Conservation (phyloP, 2,113 vertebrate species). For the Caranx ignobilis region DNA sequence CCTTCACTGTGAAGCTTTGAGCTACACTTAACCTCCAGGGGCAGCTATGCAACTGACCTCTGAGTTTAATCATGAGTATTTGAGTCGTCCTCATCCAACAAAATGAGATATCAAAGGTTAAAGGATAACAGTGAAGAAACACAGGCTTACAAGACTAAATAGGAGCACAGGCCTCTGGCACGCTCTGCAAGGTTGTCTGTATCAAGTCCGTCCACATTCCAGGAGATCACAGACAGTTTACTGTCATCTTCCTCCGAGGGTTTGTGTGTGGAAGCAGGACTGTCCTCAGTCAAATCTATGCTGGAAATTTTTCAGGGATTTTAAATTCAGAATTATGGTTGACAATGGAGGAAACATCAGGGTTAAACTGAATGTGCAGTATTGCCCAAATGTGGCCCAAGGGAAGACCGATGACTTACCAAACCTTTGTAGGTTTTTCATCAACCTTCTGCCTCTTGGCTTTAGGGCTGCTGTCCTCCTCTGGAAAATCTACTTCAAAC, state of each 20-base stretch:
- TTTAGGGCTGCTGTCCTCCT: conserved; percentile 25
- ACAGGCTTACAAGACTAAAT: conserved; percentile 87
- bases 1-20: background rate
- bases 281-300: conserved; percentile 90
- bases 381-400: too few species aligned
- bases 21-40: background rate
- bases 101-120: background rate
- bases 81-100: background rate
- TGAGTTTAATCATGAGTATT: background rate
- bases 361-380: too few species aligned
- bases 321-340: background rate
- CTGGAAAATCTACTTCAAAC: conserved; percentile 71
- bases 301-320: conserved; percentile 76
- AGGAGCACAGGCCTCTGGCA: conserved; percentile 90
- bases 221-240: conserved; percentile 89
- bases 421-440: conserved; percentile 30
- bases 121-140: background rate
- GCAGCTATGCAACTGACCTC: background rate
- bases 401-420: conserved; percentile 38
- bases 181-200: conserved; percentile 86
- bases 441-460: conserved; percentile 67
- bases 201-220: conserved; percentile 96
- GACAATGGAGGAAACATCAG: background rate
- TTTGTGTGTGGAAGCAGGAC: conserved; percentile 66
- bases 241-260: conserved; percentile 75